phyloP scores from a whole-genome alignment of 1,140 invertebrate genomes.

The Camponotus pennsylvanicus region DNA sequence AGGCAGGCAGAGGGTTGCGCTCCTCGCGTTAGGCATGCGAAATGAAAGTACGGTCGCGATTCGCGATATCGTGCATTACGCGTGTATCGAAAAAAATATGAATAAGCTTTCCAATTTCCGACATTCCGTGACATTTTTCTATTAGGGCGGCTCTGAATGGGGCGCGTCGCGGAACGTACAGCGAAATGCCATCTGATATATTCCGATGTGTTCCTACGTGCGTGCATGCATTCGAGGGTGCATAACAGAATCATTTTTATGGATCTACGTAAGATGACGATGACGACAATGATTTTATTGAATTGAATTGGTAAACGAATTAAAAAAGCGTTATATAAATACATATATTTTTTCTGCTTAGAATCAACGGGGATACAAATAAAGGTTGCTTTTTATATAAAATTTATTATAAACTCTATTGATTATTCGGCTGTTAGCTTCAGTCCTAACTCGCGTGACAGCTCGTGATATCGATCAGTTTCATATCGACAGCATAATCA shows the following conservation, averaged over 20 bases:
- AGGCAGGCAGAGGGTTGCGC: conserved; percentile 23
- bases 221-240: conserved; percentile 44
- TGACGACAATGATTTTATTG: not conserved
- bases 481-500: not conserved
- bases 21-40: conserved; percentile 80
- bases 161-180: conserved; percentile 81
- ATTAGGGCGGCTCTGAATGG: conserved; percentile 84
- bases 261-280: not conserved
- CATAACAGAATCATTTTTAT: not conserved
- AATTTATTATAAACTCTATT: not conserved
- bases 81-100: conserved; percentile 84
- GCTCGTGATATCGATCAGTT: conserved; percentile 10
- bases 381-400: not conserved
- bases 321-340: not conserved
- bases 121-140: conserved; percentile 86
- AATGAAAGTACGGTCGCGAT: conserved; percentile 80
- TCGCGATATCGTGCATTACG: conserved; percentile 51
- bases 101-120: conserved; percentile 86
- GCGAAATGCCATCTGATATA: conserved; percentile 85
- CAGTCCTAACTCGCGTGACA: not conserved
- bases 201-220: conserved; percentile 79
- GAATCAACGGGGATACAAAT: not conserved
- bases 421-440: not conserved
- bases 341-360: not conserved
- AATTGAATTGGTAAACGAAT: not conserved